phyloP scores from a whole-genome alignment of 2,888 invertebrate genomes.

The Andrena chrysosceles region DNA sequence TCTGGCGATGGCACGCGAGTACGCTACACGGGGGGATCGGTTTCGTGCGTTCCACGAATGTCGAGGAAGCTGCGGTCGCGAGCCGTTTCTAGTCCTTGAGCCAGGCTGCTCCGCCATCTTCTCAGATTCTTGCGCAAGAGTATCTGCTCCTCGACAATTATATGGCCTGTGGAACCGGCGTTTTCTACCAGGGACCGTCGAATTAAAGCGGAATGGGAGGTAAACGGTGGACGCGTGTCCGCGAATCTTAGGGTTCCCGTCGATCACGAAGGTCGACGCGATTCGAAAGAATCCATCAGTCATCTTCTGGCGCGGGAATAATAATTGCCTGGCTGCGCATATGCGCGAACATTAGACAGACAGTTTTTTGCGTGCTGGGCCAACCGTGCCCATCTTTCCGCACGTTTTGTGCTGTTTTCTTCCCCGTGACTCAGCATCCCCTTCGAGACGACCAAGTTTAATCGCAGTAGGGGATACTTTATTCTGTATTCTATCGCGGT shows the following conservation, averaged over 20 bases:
- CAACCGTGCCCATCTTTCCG: background rate
- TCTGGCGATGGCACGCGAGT: slow-evolving; percentile 63
- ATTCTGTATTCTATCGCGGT: background rate
- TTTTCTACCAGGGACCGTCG: background rate
- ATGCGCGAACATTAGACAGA: slow-evolving; percentile 7
- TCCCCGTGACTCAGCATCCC: slow-evolving; percentile 5
- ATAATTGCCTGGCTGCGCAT: slow-evolving; percentile 11
- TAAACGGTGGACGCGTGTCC: slow-evolving; percentile 32
- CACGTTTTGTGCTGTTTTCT: background rate
- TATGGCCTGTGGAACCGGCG: slow-evolving; percentile 14
- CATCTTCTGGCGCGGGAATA: slow-evolving; percentile 13
- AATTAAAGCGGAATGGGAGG: slow-evolving; percentile 10
- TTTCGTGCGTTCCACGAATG: slow-evolving; percentile 17
- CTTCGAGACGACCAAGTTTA: background rate
- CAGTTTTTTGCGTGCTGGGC: background rate
- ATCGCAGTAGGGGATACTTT: background rate
- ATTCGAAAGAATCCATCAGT: slow-evolving; percentile 23
- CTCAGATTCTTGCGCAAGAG: slow-evolving; percentile 26
- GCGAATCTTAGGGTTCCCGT: slow-evolving; percentile 5
- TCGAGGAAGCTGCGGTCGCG: slow-evolving; percentile 14
- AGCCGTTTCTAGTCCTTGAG: slow-evolving; percentile 6
- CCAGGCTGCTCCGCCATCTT: background rate
- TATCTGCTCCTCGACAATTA: slow-evolving; percentile 24
- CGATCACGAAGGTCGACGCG: slow-evolving; percentile 18
- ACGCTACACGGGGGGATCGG: slow-evolving; percentile 3